Evolutionary conservation across 53 echinoderm and acorn worm genomes (phyloP), one percentile per base, ranked within the genome.

Genomic region (Zoroaster sp.): DNA sequence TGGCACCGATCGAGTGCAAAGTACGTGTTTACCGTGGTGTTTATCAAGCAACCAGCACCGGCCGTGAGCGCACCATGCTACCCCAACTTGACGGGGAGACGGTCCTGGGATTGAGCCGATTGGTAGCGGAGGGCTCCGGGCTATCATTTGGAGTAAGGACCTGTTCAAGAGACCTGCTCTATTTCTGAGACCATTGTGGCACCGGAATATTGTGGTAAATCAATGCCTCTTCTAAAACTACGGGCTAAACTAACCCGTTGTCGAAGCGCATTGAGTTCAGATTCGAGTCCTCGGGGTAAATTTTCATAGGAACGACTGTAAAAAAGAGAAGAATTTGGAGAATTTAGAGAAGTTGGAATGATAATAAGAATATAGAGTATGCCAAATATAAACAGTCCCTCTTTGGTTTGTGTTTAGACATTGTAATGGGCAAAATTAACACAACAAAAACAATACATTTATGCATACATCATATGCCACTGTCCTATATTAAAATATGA

Each of bases 231-330:
- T 21, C 63, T 59, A 25, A 28, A 59, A 59, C 63, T 59, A 59
- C 63, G 28, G 25, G 40, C 74, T 37, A 40, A 83, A 69, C 46
- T 49, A 85, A 85, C 85, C 85, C 2, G 85, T 85, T 85, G 25
- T 85, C 69, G 85, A 83, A 70, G 85, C 34, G 85, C 44, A 71
- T 52, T 18, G 47, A 71, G 82, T 40, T 66, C 44, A 53, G 40
- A n/a, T 31, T 15, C 6, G 32, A 28, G 37, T 45, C 85, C 44
- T 71, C 34, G 35, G 85, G 70, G 83, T 20, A 5, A 10, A 21
- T 59, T 85, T 35, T 6, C n/a, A 17, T 67, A 17, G 9, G 69
- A 67, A 41, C 30, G 52, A 37, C 34, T 20, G 14, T 11, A 52
- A 46, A 78, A 14, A 12, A 38, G 54, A 15, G 15, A 47, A 5